A percentile compares a stretch with the other conserved stretches of the same genome.
Conservation (phyloP, 2,888 invertebrate genomes). For the Hedychridium roseum region DNA sequence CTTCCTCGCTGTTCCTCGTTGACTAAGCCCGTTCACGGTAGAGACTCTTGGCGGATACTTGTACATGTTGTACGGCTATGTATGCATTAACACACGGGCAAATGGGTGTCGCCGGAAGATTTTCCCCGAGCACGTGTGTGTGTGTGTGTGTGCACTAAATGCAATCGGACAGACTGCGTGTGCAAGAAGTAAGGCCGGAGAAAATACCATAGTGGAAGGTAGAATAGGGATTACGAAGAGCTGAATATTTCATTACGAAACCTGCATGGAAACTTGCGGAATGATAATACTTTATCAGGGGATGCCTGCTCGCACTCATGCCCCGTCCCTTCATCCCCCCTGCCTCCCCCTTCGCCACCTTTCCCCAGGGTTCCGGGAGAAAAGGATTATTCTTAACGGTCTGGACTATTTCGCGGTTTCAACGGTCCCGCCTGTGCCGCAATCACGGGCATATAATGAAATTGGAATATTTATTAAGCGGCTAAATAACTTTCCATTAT, state of each 20-base stretch:
- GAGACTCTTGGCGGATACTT: no score
- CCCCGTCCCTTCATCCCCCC: constrained; percentile 18
- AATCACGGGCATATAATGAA: constrained; percentile 11
- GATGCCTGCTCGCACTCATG: constrained; percentile 14
- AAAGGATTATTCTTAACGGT: constrained; percentile 34
- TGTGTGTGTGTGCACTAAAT: no score
- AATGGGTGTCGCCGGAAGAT: no score
- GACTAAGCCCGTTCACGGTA: no score
- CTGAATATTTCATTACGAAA: constrained; percentile 42
- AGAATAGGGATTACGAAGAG: constrained; percentile 36
- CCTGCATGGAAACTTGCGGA: constrained; percentile 37
- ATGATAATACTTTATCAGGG: constrained; percentile 42
- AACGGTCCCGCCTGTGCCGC: constrained; percentile 2
- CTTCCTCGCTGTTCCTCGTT: no score
- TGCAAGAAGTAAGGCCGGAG: constrained; percentile 20
- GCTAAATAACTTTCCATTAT: neutral
- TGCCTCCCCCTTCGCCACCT: neutral
- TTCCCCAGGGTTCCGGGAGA: neutral
- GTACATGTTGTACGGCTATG: no score
- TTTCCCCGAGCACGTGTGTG: no score
- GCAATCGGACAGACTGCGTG: no score
- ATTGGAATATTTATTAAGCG: neutral
- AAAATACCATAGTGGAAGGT: constrained; percentile 31
- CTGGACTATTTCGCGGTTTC: constrained; percentile 28
- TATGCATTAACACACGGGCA: no score